These are phyloP conservation scores for Otis tarda DNA, from an alignment of 2,113 vertebrate species.

Conservation along the genomic window DNA sequence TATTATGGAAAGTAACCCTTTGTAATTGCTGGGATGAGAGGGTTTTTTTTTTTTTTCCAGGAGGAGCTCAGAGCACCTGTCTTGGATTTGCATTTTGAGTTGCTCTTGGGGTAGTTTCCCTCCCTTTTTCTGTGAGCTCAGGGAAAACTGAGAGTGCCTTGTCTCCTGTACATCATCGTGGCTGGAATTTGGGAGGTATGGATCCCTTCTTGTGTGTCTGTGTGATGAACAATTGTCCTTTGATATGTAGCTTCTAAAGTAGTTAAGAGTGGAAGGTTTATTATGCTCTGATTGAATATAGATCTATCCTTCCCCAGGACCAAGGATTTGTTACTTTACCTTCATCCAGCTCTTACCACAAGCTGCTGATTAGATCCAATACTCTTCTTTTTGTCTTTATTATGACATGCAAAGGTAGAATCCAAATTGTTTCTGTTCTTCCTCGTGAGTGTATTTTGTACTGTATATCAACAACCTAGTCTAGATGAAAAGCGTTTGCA, in stretches of 20 bases:
- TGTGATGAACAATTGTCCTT: neutral
- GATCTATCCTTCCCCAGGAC: neutral
- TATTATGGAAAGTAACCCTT: neutral
- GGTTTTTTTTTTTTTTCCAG: neutral
- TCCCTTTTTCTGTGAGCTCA: neutral
- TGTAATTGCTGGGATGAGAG: neutral
- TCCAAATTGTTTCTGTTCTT: neutral
- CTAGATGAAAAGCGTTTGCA: neutral
- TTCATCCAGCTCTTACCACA: neutral
- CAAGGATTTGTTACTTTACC: neutral
- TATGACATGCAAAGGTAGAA: neutral
- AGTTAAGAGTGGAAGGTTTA: neutral
- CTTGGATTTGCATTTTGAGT: neutral
- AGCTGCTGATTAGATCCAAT: neutral
- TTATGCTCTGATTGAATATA: neutral
- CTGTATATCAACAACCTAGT: neutral
- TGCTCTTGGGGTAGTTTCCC: fast-evolving
- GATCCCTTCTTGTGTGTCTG: neutral
- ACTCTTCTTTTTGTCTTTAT: neutral
- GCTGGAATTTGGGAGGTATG: neutral
- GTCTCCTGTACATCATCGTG: fast-evolving
- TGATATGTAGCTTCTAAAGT: neutral
- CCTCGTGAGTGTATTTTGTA: neutral
- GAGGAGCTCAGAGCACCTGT: neutral
- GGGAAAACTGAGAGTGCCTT: fast-evolving